Evolutionary conservation across 2,797 vertebrate genomes (phyloP), one percentile per base, ranked within the genome.

Genomic region (Cyclopterus lumpus): DNA sequence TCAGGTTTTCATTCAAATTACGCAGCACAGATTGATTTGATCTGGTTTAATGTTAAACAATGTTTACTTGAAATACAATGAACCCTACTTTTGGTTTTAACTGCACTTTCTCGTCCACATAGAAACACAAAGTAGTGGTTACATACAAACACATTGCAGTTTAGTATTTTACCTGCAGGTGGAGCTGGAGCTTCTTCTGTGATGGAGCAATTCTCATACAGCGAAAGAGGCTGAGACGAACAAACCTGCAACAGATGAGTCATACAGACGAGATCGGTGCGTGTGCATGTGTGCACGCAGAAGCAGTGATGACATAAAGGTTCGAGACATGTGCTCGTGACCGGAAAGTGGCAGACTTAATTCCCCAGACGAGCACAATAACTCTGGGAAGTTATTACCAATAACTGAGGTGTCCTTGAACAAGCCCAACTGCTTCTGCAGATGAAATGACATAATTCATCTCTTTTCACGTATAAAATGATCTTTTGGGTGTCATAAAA

Each of bases 161-260:
- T 63, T 60, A 3, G 0, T 73, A 44, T 69, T 70, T 78, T 60
- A 93, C 92, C 92, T 92, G 85, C 74, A 92, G 89, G 57, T 84
- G 91, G 86, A 49, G 86, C 80, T 78, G 77, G 24, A 67, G 83
- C 72, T 44, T 77, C 85, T 6, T 88, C 80, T 68, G 86, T 20
- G 70, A 95, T 92, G 84, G 94, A 90, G 86, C 95, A 97, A 88
- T 98, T 98, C 93, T 97, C 96, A 66, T 97, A 97, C 53, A 94
- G 84, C 5, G 88, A 94, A 86, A 91, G 86, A 79, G 94, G 87
- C 32, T 71, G 88, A 26, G 93, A 86, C 67, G 82, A 94, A 79
- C 85, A 92, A 64, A 93, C 88, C 97, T 98, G 93, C 60, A 92
- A 80, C 73, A 81, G 62, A 88, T 90, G 90, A 94, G 87, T 92